Conservation (phyloP, 2,797 vertebrate genomes). For the Amphiprion clarkii region DNA sequence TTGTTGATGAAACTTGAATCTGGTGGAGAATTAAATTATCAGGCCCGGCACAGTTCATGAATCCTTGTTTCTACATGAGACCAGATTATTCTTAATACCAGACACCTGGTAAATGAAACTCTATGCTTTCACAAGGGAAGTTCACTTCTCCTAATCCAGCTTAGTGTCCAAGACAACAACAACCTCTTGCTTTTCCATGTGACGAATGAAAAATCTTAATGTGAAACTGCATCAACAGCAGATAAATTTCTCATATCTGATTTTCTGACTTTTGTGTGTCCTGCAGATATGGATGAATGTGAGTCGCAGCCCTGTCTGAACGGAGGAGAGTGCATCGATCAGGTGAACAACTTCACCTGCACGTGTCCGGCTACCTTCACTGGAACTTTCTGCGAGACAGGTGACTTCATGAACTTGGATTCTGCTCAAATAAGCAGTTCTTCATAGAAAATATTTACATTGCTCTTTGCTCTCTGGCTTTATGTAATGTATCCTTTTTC, state of each 20-base stretch:
- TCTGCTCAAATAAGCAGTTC: slow-evolving; percentile 41
- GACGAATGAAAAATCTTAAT: slow-evolving; percentile 23
- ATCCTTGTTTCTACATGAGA: slow-evolving; percentile 75
- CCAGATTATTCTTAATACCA: slow-evolving; percentile 78
- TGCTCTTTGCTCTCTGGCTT: slow-evolving; percentile 31
- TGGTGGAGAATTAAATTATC: slow-evolving; percentile 65
- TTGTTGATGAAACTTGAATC: slow-evolving; percentile 76
- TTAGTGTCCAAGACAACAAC: slow-evolving; percentile 44
- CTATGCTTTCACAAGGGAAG: slow-evolving; percentile 59
- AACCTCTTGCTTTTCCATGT: slow-evolving; percentile 42
- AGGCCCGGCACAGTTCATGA: slow-evolving; percentile 61
- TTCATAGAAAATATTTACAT: slow-evolving; percentile 5
- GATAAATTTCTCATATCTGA: slow-evolving; percentile 22
- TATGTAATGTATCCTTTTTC: slow-evolving; percentile 53
- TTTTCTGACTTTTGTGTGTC: slow-evolving; percentile 35
- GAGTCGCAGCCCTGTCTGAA: slow-evolving; percentile 91
- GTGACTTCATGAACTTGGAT: slow-evolving; percentile 71
- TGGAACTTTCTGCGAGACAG: slow-evolving; percentile 92
- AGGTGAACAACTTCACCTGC: slow-evolving; percentile 90
- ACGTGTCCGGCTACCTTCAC: slow-evolving; percentile 86
- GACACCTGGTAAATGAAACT: slow-evolving; percentile 80
- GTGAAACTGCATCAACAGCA: slow-evolving; percentile 38
- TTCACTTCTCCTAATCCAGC: slow-evolving; percentile 55
- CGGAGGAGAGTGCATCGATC: slow-evolving; percentile 88
- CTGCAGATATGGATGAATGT: slow-evolving; percentile 91